phyloP scores from a whole-genome alignment of 2,888 invertebrate species.

The Oxyteleia sp. region DNA sequence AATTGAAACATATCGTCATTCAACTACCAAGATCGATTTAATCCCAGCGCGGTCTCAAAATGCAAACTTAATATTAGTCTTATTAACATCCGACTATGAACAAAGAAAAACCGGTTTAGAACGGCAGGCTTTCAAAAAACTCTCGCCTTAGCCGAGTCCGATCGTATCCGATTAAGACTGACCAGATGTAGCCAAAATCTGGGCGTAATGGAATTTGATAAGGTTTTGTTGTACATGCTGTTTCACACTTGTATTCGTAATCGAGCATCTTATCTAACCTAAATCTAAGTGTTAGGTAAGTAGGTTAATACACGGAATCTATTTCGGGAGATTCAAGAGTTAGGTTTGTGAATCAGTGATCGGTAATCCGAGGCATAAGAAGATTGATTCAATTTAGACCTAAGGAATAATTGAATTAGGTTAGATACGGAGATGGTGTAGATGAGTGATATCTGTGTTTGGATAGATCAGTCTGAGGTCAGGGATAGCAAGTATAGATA shows the following conservation, averaged over 20 bases:
- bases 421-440: neutral
- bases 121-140: conserved; percentile 24
- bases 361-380: neutral
- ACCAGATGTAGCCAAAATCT: conserved; percentile 42
- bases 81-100: conserved; percentile 56
- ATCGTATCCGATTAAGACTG: conserved; percentile 55
- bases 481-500: neutral
- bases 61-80: conserved; percentile 64
- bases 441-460: neutral
- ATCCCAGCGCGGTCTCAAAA: conserved; percentile 45
- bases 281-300: conserved; percentile 20
- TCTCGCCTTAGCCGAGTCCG: conserved; percentile 21
- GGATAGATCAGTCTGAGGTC: neutral
- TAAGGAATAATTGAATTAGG: neutral
- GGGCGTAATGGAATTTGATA: conserved; percentile 44
- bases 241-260: conserved; percentile 41
- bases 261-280: conserved; percentile 47
- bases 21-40: conserved; percentile 64
- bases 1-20: conserved; percentile 9
- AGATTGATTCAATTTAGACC: neutral
- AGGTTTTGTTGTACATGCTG: conserved; percentile 20
- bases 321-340: conserved; percentile 2
- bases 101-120: conserved; percentile 64
- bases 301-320: conserved; percentile 35
- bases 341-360: neutral